Evolutionary conservation across 92 coral and sea anemone genomes (phyloP), one percentile per base, ranked within the genome.

Genomic region (Blastomussa wellsi): DNA sequence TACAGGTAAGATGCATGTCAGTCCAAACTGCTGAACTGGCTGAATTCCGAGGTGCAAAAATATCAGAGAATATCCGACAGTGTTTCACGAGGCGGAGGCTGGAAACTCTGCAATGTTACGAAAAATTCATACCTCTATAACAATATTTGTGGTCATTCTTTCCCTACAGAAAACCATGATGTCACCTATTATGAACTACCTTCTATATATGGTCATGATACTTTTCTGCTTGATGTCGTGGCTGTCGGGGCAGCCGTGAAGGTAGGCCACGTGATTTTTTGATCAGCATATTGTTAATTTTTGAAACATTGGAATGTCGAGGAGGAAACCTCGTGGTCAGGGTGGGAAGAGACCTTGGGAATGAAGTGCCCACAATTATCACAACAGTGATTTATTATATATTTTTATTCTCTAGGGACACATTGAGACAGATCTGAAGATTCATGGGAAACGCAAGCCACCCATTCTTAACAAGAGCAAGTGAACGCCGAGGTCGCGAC

Each of bases 171-270:
- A 47, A 96, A 96, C 78, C 83, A 92, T 33, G 84, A 91, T 72
- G 98, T 96, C 88, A 96, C 98, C 15, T 96, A 94, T 86, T 94
- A 96, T 64, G 98, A 96, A 74, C 82, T 96, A 20, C 98, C 95
- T 38, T 96, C 98, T 78, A 96, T 96, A 77, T 96, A 94, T 92
- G 98, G 98, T 37, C 98, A 96, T 83, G 98, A 96, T 75, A 96
- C 98, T 0, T 96, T 96, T 78, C 91, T 96, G 4, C 90, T 96
- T 29, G 98, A 96, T 84, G 98, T 96, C 0, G 93, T 92, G 2
- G 98, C 98, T 20, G 95, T 96, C 7, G 98, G 98, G 24, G 98
- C 98, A 24, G 98, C 98, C 32, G 92, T 96, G 7, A 96, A 96
- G 98, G 98, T 94, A 84, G 44, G 92, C 39, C 37, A 78, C 42